A percentile compares a stretch with the other conserved stretches of the same genome.
Conservation (phyloP, 64 coral and sea anemone genomes). For the Actinia tenebrosa region DNA sequence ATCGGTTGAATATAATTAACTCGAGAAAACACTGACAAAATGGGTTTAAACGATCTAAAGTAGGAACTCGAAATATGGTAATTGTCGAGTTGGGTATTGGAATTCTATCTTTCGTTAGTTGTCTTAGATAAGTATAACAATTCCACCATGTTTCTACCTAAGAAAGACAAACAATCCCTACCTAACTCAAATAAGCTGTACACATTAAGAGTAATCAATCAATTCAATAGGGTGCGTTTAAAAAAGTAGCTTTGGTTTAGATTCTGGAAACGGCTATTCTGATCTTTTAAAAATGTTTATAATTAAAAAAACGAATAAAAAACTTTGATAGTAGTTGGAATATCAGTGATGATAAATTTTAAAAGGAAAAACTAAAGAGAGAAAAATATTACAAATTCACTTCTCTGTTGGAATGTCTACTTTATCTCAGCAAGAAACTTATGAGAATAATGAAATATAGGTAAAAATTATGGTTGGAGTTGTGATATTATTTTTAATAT, state of each 20-base stretch:
- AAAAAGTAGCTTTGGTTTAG: not conserved
- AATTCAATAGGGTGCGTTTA: not conserved
- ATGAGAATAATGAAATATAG: not conserved
- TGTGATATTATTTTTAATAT: not conserved
- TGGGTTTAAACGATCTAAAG: not conserved
- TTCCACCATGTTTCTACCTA: not conserved
- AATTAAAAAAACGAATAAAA: too few species aligned
- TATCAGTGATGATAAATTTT: not conserved
- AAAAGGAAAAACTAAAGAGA: not conserved
- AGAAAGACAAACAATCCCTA: slow-evolving; percentile 3
- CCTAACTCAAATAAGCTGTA: slow-evolving; percentile 12
- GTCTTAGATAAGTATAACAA: not conserved
- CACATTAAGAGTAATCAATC: not conserved
- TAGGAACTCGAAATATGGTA: not conserved
- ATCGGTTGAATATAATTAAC: slow-evolving; percentile 90
- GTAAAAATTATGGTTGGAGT: not conserved
- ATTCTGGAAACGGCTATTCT: not conserved
- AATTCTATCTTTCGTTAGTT: not conserved
- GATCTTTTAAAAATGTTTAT: not conserved
- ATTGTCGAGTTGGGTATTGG: too few species aligned
- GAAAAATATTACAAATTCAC: not conserved
- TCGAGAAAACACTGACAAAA: not conserved
- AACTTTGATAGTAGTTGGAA: not conserved
- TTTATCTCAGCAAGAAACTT: not conserved
- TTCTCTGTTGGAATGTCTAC: slow-evolving; percentile 17